phyloP scores from a whole-genome alignment of 92 coral and sea anemone genomes.

The Heliopora coerulea region DNA sequence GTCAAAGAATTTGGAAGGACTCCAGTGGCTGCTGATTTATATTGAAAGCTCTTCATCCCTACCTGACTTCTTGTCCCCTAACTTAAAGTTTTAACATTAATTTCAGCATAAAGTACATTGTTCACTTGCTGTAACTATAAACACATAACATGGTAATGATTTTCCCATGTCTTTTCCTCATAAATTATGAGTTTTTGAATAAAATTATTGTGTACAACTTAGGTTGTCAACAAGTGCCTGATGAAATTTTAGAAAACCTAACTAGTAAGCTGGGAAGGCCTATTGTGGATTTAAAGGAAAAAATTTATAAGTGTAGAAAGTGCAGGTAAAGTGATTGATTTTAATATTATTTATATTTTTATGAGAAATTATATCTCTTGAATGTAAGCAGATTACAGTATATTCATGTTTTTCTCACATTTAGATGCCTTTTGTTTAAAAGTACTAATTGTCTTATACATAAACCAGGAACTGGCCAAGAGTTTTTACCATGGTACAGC shows the following conservation, averaged over 20 bases:
- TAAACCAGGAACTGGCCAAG: conserved; percentile 65
- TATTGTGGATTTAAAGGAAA: conserved; percentile 26
- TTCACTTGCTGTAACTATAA: too few relatives aligned
- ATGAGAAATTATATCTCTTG: not conserved
- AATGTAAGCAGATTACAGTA: too few relatives aligned
- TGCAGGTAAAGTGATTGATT: conserved; percentile 65
- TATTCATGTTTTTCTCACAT: not conserved
- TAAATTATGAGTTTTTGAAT: too few relatives aligned
- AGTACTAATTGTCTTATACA: conserved; percentile 58
- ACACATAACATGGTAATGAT: too few relatives aligned
- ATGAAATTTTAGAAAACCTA: conserved; percentile 5
- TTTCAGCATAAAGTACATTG: too few relatives aligned
- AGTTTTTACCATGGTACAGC: conserved; percentile 67
- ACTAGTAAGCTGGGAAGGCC: not conserved
- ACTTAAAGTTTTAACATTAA: too few relatives aligned
- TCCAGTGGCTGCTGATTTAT: too few relatives aligned
- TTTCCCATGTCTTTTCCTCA: too few relatives aligned
- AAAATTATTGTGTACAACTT: too few relatives aligned
- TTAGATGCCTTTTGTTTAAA: conserved; percentile 56
- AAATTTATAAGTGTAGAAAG: conserved; percentile 77
- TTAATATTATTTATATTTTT: not conserved
- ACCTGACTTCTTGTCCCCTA: too few relatives aligned
- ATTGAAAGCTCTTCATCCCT: too few relatives aligned
- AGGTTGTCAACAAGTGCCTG: conserved; percentile 13
- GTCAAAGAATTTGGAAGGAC: too few relatives aligned